These are phyloP conservation scores for Sarcophaga subvicina DNA, from an alignment of 2,888 invertebrate species.

Conservation along the genomic window DNA sequence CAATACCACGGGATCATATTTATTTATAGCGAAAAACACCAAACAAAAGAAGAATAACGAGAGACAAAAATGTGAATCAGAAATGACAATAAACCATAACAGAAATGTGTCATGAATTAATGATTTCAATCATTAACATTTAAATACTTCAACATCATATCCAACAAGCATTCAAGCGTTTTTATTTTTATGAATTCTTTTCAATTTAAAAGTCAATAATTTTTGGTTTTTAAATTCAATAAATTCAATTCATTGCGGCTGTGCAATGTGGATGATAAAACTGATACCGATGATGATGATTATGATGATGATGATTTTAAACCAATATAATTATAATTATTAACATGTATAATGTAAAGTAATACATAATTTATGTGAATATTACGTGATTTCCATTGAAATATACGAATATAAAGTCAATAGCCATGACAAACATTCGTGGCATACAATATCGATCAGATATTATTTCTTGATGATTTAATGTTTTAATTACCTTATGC, in stretches of 20 bases:
- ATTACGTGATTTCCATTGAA: constrained; percentile 58
- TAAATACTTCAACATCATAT: constrained; percentile 21
- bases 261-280: too few relatives aligned
- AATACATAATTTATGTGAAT: constrained; percentile 62
- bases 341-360: constrained; percentile 50
- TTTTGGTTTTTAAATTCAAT: not conserved
- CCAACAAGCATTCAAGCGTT: not conserved
- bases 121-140: constrained; percentile 63
- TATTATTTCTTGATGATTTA: too few relatives aligned
- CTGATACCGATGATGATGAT: not conserved
- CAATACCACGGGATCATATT: constrained; percentile 43
- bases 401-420: constrained; percentile 29
- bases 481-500: too few relatives aligned
- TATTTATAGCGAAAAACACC: constrained; percentile 22
- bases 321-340: constrained; percentile 61
- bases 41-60: constrained; percentile 5
- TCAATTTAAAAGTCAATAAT: not conserved
- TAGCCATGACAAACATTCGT: not conserved
- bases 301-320: constrained; percentile 36
- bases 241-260: too few relatives aligned
- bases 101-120: constrained; percentile 65
- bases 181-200: not conserved
- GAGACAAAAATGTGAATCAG: constrained; percentile 18
- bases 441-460: not conserved
- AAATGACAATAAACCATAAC: constrained; percentile 67